Evolutionary conservation across 2,113 vertebrate genomes (phyloP).

Genomic region (Nyctereutes procyonoides): DNA sequence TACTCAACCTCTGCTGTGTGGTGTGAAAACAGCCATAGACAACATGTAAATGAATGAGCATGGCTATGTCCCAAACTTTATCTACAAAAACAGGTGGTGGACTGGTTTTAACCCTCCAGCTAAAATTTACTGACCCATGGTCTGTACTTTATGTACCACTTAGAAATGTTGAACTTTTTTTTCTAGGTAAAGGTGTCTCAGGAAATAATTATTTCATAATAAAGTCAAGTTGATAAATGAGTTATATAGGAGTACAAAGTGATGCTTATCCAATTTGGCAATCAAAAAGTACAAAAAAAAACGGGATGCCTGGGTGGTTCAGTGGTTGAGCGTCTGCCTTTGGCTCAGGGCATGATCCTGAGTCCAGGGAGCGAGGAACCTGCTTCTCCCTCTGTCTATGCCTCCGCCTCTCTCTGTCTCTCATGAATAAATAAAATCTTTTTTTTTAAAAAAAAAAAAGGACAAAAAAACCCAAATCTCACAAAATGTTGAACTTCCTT

Average conservation of each 20-base stretch:
- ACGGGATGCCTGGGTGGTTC: no score
- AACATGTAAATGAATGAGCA: constrained; percentile 14
- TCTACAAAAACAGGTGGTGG: constrained; percentile 8
- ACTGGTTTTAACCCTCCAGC: not conserved
- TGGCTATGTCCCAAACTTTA: not conserved
- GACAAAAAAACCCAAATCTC: not conserved
- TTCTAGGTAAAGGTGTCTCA: constrained; percentile 28
- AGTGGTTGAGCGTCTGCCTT: no score
- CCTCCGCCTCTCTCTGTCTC: no score
- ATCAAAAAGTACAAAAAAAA: not conserved
- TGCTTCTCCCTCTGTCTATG: no score
- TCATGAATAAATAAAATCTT: no score
- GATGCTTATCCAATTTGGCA: not conserved
- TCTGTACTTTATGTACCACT: constrained; percentile 26
- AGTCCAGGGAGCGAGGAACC: no score
- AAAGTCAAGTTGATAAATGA: not conserved
- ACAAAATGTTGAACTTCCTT: constrained; percentile 4
- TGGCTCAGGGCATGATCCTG: no score
- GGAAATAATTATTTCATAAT: constrained; percentile 47
- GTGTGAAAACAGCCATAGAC: not conserved
- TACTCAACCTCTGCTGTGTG: not conserved
- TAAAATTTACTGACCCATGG: not conserved
- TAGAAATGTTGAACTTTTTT: constrained; percentile 41
- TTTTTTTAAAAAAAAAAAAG: no score
- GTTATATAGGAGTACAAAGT: not conserved